Conservation (phyloP, 2,797 vertebrate species). For the Leucoraja ocellata region DNA sequence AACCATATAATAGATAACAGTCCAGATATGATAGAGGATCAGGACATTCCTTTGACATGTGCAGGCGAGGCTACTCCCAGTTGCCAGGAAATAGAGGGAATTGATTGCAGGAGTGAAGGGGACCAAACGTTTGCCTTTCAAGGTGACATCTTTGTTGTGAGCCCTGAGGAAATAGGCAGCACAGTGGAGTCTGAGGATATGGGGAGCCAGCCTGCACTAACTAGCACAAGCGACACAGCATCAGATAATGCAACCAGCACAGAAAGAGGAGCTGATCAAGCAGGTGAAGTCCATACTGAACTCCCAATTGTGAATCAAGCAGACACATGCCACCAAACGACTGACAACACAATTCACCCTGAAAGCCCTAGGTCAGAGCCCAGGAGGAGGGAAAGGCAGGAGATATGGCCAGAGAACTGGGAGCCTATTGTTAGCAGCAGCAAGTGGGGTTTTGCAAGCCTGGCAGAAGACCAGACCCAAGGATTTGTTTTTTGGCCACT, state of each 20-base stretch:
- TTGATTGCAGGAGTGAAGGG: not conserved
- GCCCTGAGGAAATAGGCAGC: not conserved
- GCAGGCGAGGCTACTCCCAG: not conserved
- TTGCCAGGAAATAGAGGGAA: not conserved
- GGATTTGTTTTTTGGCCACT: conserved; percentile 56
- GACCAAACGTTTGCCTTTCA: not conserved
- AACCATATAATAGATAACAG: conserved; percentile 39
- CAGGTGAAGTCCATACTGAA: not conserved
- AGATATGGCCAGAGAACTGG: conserved; percentile 54
- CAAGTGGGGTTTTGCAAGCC: conserved; percentile 52
- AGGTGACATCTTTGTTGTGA: not conserved
- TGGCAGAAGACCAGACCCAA: conserved; percentile 51
- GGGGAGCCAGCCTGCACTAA: not conserved
- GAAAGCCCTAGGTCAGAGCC: conserved; percentile 53
- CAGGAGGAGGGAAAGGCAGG: conserved; percentile 50
- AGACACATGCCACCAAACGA: not conserved
- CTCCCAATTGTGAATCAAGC: not conserved
- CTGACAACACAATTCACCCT: not conserved
- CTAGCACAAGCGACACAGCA: not conserved
- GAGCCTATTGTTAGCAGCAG: conserved; percentile 53
- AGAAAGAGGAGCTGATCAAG: conserved; percentile 26
- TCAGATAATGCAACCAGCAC: conserved; percentile 41
- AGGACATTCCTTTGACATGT: not conserved
- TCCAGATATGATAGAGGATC: conserved; percentile 28
- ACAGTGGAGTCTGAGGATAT: not conserved